Conservation (phyloP, 2,113 vertebrate species). For the Menidia beryllina region DNA sequence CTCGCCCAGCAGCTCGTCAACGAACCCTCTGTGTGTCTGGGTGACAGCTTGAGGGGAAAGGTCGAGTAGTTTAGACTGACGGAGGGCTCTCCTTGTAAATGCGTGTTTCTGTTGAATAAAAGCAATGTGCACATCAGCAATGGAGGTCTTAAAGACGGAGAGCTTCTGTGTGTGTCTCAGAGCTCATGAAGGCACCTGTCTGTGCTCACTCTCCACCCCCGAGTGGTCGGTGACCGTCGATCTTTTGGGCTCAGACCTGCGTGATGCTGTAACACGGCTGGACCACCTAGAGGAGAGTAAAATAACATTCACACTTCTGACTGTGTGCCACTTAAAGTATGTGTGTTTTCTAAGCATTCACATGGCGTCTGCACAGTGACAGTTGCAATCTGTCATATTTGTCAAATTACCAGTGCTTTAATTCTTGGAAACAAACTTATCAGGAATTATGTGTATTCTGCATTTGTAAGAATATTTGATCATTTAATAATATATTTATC, state of each 20-base stretch:
- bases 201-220: slow-evolving; percentile 87
- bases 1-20: slow-evolving; percentile 94
- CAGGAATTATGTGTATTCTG: too few species aligned
- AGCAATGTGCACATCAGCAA: slow-evolving; percentile 8
- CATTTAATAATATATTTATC: too few species aligned
- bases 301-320: background rate
- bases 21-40: slow-evolving; percentile 95
- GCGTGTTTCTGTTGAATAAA: slow-evolving; percentile 88
- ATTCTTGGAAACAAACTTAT: too few species aligned
- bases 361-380: too few species aligned
- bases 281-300: slow-evolving; percentile 84
- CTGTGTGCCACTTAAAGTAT: background rate
- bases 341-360: background rate
- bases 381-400: too few species aligned
- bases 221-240: slow-evolving; percentile 80
- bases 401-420: too few species aligned
- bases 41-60: slow-evolving; percentile 91
- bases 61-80: slow-evolving; percentile 93
- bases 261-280: slow-evolving; percentile 86
- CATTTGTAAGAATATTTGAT: too few species aligned
- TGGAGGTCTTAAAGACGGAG: accelerated
- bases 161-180: background rate
- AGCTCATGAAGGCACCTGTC: slow-evolving; percentile 82
- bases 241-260: slow-evolving; percentile 87
- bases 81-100: slow-evolving; percentile 89